A percentile compares a stretch with the other conserved stretches of the same genome.
Conservation (phyloP, 2,888 invertebrate genomes). For the Pinctada fucata region DNA sequence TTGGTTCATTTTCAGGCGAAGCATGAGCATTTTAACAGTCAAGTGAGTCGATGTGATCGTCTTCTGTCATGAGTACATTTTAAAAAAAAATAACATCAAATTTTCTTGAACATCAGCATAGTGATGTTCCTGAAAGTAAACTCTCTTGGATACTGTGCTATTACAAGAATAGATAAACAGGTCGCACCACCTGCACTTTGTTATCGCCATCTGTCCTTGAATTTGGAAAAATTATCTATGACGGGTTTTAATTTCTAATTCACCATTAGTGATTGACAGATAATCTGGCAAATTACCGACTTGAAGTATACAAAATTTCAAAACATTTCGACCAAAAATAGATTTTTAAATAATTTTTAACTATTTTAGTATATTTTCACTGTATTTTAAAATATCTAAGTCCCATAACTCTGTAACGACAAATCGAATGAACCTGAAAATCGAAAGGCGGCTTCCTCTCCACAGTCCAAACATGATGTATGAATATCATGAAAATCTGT, state of each 20-base stretch:
- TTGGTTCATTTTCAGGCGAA: slow-evolving; percentile 11
- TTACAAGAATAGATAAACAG: slow-evolving; percentile 25
- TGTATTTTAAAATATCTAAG: no score
- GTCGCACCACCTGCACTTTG: slow-evolving; percentile 8
- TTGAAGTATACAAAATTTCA: slow-evolving; percentile 22
- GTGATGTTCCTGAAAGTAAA: slow-evolving; percentile 19
- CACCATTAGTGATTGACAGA: neutral
- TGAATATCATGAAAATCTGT: no score
- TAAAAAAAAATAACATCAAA: slow-evolving; percentile 6
- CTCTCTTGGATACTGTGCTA: slow-evolving; percentile 6
- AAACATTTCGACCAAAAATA: slow-evolving; percentile 8
- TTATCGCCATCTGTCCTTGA: slow-evolving; percentile 36
- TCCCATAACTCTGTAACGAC: no score
- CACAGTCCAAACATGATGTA: no score
- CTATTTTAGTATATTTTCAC: no score
- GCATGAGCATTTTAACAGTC: neutral
- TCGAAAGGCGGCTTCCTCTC: no score
- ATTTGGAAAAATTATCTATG: slow-evolving; percentile 28
- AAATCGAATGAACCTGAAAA: no score
- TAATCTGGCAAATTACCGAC: slow-evolving; percentile 9
- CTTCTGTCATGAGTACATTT: neutral
- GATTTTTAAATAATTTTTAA: no score
- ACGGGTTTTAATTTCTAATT: slow-evolving; percentile 9
- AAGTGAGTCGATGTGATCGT: neutral
- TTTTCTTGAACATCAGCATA: neutral